Evolutionary conservation across 1,140 invertebrate genomes (phyloP), one percentile per base, ranked within the genome.

Genomic region (Pteromalus puparum): DNA sequence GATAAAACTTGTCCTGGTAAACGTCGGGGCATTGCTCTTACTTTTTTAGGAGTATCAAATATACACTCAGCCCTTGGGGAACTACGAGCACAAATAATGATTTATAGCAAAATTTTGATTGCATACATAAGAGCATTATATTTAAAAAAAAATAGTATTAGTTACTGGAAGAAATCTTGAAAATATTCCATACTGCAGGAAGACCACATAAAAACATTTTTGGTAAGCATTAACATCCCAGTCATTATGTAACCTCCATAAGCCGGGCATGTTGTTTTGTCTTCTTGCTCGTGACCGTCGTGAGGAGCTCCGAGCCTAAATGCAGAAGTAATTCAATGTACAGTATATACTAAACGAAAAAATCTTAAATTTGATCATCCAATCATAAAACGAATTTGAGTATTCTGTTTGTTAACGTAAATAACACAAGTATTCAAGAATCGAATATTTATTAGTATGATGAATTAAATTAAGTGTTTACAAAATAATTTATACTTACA

Each of bases 41-140:
- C 96, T 91, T 96, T 96, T 89, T 97, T 96, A 1, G 97, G 97
- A 18, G 96, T 95, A 91, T 98, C 98, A 91, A 96, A 98, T 82
- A 98, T 91, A 90, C 97, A 98, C 10, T 96, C 97, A 26, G 97
- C 97, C 85, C 84, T 85, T 24, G 68, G 82, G 30, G 68, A 84
- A 46, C 87, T 87, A 28, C 28, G 76, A 82, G 26, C 48, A 65
- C 15, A 72, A 81, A 46, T 82, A 68, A 38, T 79, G 24, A 53
- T 76, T 53, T 61, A 34, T 34, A 53, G 26, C 4, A 6, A 2
- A 76, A 53, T 28, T 48, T 73, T 34, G 6, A 26, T 76, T 61
- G 46, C 18, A 26, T 67, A 24, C 24, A 42, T 4, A 34, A 18
- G 13, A 48, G 15, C 18, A 15, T 15, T 15, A 48, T 15, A 48